Conservation (phyloP, 2,888 invertebrate genomes). For the Hanleya hanleyi region DNA sequence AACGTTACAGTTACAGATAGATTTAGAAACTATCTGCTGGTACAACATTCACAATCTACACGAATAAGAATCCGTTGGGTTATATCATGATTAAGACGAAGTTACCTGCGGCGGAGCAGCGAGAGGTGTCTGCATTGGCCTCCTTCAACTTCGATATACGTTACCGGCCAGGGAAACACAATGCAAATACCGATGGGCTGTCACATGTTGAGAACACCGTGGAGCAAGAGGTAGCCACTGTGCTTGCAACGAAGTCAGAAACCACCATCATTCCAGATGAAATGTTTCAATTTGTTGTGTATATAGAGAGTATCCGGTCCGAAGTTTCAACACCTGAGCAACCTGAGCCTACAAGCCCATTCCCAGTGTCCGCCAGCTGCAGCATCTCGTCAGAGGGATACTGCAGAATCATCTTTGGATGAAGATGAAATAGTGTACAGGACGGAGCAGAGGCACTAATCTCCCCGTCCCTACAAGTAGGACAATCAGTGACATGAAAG, state of each 20-base stretch:
- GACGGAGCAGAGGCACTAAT: neutral
- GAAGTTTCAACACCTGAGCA: too few species aligned
- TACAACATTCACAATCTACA: neutral
- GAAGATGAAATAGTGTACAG: neutral
- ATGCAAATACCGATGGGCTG: conserved; percentile 2
- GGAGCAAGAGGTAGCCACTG: neutral
- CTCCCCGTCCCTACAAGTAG: neutral
- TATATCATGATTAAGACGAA: neutral
- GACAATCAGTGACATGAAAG: too few species aligned
- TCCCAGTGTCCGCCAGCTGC: neutral
- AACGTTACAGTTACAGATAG: conserved; percentile 13
- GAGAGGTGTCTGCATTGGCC: neutral
- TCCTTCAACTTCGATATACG: neutral
- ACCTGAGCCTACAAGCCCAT: neutral
- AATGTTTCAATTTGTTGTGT: too few species aligned
- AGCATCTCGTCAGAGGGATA: neutral
- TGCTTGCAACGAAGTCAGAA: neutral
- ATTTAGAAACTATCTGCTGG: conserved; percentile 12
- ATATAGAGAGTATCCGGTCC: too few species aligned
- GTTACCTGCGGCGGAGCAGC: neutral
- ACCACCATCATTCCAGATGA: neutral
- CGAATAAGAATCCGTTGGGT: conserved; percentile 8
- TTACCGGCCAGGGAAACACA: conserved; percentile 2
- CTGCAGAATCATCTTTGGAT: neutral
- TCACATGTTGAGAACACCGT: neutral